Conservation (phyloP, 2,113 vertebrate genomes). For the Perccottus glenii region DNA sequence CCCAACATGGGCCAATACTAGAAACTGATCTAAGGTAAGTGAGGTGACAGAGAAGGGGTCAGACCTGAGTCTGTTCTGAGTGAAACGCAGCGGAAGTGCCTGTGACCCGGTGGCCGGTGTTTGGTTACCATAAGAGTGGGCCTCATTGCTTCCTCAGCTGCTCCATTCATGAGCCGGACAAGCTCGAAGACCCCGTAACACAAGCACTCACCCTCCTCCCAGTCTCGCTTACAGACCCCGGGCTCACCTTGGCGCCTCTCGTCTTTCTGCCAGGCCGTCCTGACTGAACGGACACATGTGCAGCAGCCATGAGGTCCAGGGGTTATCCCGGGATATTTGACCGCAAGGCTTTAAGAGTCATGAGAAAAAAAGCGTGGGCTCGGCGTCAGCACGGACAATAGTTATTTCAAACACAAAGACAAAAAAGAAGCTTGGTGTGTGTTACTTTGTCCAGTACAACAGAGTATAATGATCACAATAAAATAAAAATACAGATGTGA, state of each 20-base stretch:
- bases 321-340: constrained; percentile 36
- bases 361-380: neutral
- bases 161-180: constrained; percentile 52
- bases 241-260: constrained; percentile 40
- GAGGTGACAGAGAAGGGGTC: neutral
- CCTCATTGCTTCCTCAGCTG: constrained; percentile 38
- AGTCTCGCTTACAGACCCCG: constrained; percentile 6
- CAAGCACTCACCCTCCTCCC: constrained; percentile 19
- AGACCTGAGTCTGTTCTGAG: neutral
- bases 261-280: constrained; percentile 38
- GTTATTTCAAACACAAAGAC: neutral
- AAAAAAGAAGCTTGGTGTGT: too few relatives aligned
- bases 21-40: neutral
- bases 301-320: constrained; percentile 14
- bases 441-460: too few relatives aligned
- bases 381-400: constrained; percentile 7
- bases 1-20: too few relatives aligned
- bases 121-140: constrained; percentile 56
- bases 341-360: neutral
- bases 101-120: constrained; percentile 61
- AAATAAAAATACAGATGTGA: too few relatives aligned
- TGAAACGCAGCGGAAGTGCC: constrained; percentile 58
- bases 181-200: constrained; percentile 58
- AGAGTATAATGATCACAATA: too few relatives aligned
- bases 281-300: constrained; percentile 13